Percentiles rank a stretch among this genome's conserved stretches.
These are phyloP conservation scores for Troides aeacus DNA, from an alignment of 2,888 invertebrate genomes.

Conservation along the genomic window DNA sequence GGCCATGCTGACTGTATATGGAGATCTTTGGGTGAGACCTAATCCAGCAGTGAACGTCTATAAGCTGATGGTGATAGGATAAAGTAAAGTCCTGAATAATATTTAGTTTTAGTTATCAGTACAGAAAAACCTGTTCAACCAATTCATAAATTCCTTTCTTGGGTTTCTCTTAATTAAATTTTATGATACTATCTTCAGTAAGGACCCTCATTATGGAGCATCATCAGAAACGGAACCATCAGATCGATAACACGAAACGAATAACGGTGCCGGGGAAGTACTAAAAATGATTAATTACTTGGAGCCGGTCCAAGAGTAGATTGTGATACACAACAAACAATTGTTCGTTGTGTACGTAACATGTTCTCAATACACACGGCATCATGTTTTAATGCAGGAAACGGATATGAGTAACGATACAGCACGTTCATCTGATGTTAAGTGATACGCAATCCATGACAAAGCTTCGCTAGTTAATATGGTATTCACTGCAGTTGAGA, in stretches of 20 bases:
- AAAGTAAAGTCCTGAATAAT: no score
- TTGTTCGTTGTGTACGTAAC: not conserved
- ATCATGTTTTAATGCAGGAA: not conserved
- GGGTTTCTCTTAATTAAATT: no score
- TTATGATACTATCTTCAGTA: no score
- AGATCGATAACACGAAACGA: conserved; percentile 15
- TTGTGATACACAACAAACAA: conserved; percentile 13
- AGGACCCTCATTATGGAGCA: not conserved
- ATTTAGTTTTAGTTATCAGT: no score
- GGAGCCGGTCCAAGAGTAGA: conserved; percentile 10
- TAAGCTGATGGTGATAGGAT: not conserved
- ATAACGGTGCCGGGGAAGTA: conserved; percentile 8
- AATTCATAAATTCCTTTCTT: no score
- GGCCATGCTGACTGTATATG: no score
- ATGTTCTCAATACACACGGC: conserved; percentile 4
- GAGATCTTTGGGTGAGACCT: not conserved
- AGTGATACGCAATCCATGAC: no score
- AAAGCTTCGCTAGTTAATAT: no score
- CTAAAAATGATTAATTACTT: conserved; percentile 19
- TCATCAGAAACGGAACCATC: conserved; percentile 1
- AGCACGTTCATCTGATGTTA: no score
- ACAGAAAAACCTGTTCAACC: no score
- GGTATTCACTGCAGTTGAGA: no score
- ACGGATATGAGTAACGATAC: no score
- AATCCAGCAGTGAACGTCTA: not conserved